A percentile compares a stretch with the other conserved stretches of the same genome.
Conservation (phyloP, 2,797 vertebrate genomes). For the Ataeniobius toweri region DNA sequence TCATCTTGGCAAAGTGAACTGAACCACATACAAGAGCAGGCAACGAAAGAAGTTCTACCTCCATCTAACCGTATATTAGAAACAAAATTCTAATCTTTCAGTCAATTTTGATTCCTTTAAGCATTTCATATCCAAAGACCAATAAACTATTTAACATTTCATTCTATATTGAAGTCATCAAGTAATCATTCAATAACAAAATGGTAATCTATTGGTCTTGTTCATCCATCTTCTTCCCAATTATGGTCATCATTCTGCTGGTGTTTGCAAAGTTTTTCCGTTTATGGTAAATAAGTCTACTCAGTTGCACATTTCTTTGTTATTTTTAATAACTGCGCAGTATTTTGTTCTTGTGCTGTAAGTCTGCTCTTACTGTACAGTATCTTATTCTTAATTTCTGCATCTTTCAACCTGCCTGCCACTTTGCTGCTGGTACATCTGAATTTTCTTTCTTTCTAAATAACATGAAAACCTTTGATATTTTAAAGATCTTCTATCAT, state of each 20-base stretch:
- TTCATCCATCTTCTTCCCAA: not conserved
- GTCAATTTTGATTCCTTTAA: not conserved
- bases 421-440: too few relatives aligned
- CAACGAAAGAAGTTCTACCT: constrained; percentile 23
- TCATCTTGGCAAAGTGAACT: constrained; percentile 40
- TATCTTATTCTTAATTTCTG: too few relatives aligned
- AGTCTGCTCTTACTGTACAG: too few relatives aligned
- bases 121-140: not conserved
- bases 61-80: constrained; percentile 26
- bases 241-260: not conserved
- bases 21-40: constrained; percentile 43
- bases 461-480: too few relatives aligned
- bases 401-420: too few relatives aligned
- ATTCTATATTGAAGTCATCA: not conserved
- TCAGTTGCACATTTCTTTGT: too few relatives aligned
- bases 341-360: too few relatives aligned
- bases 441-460: too few relatives aligned
- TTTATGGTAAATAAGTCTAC: too few relatives aligned
- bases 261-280: too few relatives aligned
- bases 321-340: too few relatives aligned
- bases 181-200: not conserved
- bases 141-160: too few relatives aligned
- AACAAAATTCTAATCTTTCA: not conserved
- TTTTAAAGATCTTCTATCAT: not conserved
- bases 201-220: not conserved